These are phyloP conservation scores for Pelodiscus sinensis DNA, from an alignment of 2,113 vertebrate species.

Conservation along the genomic window DNA sequence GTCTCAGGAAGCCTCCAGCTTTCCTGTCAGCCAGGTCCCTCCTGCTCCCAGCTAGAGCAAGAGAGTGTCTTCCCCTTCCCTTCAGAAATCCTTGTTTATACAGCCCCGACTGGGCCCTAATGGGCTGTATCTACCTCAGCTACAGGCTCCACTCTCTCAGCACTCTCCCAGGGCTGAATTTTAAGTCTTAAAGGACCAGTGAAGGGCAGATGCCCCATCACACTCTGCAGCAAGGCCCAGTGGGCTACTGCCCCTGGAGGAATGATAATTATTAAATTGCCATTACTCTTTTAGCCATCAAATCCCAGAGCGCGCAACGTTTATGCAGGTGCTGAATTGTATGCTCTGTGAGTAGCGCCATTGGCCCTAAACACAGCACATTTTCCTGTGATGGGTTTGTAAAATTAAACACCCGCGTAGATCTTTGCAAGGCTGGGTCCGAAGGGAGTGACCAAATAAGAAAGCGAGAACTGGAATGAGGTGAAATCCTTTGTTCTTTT, in stretches of 20 bases:
- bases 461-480: background rate
- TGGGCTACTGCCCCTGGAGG: background rate
- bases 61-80: too few species aligned
- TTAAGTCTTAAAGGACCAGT: too few species aligned
- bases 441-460: background rate
- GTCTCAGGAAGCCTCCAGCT: too few species aligned
- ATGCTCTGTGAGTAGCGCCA: background rate
- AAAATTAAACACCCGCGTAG: background rate
- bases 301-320: background rate
- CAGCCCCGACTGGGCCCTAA: too few species aligned
- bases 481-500: background rate
- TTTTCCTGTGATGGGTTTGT: background rate
- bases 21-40: too few species aligned
- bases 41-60: too few species aligned
- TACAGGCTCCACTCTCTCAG: too few species aligned
- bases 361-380: background rate
- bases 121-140: too few species aligned
- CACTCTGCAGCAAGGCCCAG: background rate
- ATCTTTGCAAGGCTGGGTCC: background rate
- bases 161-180: too few species aligned
- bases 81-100: too few species aligned
- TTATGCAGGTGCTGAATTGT: background rate
- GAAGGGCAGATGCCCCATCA: too few species aligned
- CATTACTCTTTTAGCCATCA: background rate
- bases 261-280: background rate